Evolutionary conservation across 2,888 invertebrate genomes (phyloP).

Genomic region (Incurvaria masculella): DNA sequence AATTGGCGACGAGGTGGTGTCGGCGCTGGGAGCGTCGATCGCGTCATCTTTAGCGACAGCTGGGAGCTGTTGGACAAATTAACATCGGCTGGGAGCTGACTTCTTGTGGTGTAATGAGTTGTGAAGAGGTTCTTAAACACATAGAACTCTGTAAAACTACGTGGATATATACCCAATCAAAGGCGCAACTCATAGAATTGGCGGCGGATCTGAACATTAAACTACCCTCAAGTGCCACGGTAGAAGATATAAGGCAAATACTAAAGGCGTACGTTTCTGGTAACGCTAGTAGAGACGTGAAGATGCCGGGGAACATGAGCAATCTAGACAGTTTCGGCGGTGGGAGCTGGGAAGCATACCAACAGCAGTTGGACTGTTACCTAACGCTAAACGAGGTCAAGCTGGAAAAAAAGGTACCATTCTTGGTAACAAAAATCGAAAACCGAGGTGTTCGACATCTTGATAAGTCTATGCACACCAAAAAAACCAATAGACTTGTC

Average conservation of each 20-base stretch:
- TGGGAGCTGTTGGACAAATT: too few species aligned
- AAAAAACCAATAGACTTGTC: neutral
- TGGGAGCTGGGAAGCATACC: neutral
- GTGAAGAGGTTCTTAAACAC: neutral
- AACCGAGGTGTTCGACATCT: neutral
- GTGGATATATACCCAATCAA: neutral
- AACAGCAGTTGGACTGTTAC: neutral
- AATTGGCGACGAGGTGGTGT: too few species aligned
- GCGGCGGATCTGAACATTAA: neutral
- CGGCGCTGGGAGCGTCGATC: too few species aligned
- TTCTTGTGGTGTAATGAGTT: neutral
- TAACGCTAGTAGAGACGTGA: too few species aligned
- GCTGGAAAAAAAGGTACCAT: neutral
- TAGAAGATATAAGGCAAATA: neutral
- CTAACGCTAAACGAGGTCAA: neutral
- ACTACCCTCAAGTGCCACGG: neutral
- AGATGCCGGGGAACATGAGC: neutral
- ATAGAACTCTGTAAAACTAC: neutral
- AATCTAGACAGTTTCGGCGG: neutral
- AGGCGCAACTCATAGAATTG: neutral
- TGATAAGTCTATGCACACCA: neutral
- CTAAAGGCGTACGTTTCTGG: neutral
- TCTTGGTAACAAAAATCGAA: too few species aligned
- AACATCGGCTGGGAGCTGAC: too few species aligned
- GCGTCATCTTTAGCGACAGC: too few species aligned